Evolutionary conservation across 1,140 invertebrate genomes (phyloP).

Genomic region (Leptinotarsa texana): DNA sequence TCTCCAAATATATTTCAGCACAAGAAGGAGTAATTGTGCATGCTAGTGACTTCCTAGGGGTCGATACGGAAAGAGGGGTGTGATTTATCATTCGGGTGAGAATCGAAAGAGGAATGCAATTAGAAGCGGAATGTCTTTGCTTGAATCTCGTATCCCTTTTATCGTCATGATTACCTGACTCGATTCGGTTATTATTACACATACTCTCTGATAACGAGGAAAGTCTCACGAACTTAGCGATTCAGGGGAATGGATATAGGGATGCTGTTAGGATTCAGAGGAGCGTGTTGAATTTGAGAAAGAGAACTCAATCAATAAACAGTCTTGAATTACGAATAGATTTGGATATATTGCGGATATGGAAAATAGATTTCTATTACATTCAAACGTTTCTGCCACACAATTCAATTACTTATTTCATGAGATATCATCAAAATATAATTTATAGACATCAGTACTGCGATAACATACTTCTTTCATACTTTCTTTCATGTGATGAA

Average conservation of each 20-base stretch:
- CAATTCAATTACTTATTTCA: no score
- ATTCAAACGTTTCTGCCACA: no score
- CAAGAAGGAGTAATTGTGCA: constrained; percentile 42
- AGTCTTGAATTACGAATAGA: no score
- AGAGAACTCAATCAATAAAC: no score
- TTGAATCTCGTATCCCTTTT: constrained; percentile 39
- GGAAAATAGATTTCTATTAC: no score
- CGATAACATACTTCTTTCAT: no score
- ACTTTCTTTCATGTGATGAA: no score
- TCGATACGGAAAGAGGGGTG: constrained; percentile 28
- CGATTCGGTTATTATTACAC: constrained; percentile 24
- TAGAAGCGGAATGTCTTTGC: constrained; percentile 46
- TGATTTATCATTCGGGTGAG: constrained; percentile 43
- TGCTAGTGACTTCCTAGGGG: constrained; percentile 35
- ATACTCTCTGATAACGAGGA: not conserved
- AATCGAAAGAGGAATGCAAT: constrained; percentile 47
- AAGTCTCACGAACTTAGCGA: not conserved
- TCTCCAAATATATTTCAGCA: constrained; percentile 31
- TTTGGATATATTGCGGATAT: no score
- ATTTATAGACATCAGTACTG: no score
- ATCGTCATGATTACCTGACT: constrained; percentile 39
- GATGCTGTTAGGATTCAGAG: no score
- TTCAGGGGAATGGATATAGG: not conserved
- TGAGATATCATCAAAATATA: no score
- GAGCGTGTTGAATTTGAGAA: no score